Evolutionary conservation across 2,113 vertebrate species (phyloP).

Genomic region (Chaenocephalus aceratus): DNA sequence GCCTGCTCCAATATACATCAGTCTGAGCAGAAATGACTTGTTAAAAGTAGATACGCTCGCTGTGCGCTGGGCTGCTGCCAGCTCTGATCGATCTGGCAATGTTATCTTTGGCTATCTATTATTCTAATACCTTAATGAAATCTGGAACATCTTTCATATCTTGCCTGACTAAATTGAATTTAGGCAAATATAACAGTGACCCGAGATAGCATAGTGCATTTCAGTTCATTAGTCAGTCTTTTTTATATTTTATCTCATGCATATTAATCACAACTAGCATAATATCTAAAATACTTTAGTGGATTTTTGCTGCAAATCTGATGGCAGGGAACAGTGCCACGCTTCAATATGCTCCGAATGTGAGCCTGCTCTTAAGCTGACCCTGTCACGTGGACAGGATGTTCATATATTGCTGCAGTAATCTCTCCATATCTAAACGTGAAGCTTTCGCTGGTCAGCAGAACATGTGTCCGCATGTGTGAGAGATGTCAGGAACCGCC

Average conservation of each 20-base stretch:
- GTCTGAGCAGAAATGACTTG: constrained; percentile 53
- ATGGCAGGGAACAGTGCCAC: constrained; percentile 15
- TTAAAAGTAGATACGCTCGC: constrained; percentile 55
- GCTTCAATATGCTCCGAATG: constrained; percentile 36
- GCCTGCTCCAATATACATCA: constrained; percentile 60
- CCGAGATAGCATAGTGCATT: constrained; percentile 53
- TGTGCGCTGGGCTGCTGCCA: constrained; percentile 58
- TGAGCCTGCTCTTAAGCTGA: constrained; percentile 39
- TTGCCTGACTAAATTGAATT: constrained; percentile 49
- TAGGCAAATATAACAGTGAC: constrained; percentile 55
- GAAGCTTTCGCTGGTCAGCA: constrained; percentile 70
- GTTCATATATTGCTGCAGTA: constrained; percentile 62
- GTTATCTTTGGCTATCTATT: constrained; percentile 60
- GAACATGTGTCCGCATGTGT: constrained; percentile 60
- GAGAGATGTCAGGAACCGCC: constrained; percentile 57
- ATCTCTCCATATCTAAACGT: constrained; percentile 51
- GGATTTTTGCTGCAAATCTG: constrained; percentile 36
- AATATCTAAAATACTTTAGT: constrained; percentile 40
- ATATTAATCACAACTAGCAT: constrained; percentile 58
- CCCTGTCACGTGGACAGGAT: constrained; percentile 45
- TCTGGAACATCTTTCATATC: constrained; percentile 54
- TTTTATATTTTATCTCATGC: constrained; percentile 51
- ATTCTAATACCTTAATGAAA: constrained; percentile 67
- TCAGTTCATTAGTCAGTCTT: constrained; percentile 54
- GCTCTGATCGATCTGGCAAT: constrained; percentile 69